These are phyloP conservation scores for Loripinus fragilis DNA, from an alignment of 2,888 invertebrate genomes.

Conservation along the genomic window DNA sequence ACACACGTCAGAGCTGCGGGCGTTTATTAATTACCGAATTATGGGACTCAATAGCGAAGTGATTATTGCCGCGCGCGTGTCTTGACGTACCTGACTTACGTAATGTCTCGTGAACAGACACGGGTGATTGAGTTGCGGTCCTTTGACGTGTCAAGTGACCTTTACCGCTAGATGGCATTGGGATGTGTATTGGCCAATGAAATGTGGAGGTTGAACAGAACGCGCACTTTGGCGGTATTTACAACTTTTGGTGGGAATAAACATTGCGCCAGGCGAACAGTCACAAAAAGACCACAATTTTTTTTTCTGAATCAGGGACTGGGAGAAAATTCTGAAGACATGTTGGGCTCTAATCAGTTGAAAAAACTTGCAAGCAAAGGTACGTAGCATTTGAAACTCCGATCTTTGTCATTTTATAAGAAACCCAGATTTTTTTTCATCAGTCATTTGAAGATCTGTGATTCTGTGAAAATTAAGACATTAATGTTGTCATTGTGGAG, in stretches of 20 bases:
- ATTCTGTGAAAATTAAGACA: no score
- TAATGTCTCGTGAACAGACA: background rate
- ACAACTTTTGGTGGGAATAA: conserved; percentile 67
- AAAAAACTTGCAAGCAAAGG: conserved; percentile 65
- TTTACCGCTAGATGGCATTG: conserved; percentile 47
- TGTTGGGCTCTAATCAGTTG: conserved; percentile 67
- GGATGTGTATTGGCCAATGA: conserved; percentile 58
- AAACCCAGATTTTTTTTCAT: no score
- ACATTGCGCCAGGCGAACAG: conserved; percentile 43
- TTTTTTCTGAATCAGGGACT: conserved; percentile 47
- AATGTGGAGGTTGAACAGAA: conserved; percentile 26
- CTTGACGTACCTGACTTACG: no score
- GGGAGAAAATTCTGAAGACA: conserved; percentile 34
- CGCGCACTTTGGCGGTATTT: conserved; percentile 62
- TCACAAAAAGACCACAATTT: conserved; percentile 35
- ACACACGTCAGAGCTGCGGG: no score
- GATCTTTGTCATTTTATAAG: conserved; percentile 13
- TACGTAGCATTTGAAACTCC: conserved; percentile 18
- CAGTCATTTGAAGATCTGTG: no score
- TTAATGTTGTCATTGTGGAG: no score
- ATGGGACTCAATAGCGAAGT: no score
- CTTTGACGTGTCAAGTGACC: conserved; percentile 5
- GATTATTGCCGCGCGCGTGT: no score
- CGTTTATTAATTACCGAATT: no score
- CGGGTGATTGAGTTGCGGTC: background rate